A percentile compares a stretch with the other conserved stretches of the same genome.
Conservation (phyloP, 2,888 invertebrate genomes). For the Nowickia ferox region DNA sequence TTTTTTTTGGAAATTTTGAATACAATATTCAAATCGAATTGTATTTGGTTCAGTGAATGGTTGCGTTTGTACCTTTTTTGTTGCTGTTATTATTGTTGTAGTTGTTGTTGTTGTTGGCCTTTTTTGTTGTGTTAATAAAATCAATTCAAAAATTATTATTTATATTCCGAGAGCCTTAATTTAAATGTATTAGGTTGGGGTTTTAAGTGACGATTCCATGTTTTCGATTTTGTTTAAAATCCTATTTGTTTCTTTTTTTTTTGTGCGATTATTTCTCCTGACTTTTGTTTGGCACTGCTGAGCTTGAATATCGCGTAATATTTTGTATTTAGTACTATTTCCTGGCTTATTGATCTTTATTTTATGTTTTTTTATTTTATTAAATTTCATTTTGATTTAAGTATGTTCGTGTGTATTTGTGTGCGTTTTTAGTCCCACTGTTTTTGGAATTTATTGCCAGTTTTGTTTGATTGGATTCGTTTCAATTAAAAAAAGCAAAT, state of each 20-base stretch:
- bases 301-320: constrained; percentile 43
- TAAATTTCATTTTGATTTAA: constrained; percentile 44
- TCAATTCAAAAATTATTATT: constrained; percentile 70
- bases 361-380: constrained; percentile 12
- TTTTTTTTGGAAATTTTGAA: constrained; percentile 26
- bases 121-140: constrained; percentile 67
- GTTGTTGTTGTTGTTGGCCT: constrained; percentile 14
- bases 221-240: constrained; percentile 63
- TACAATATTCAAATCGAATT: constrained; percentile 68
- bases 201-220: constrained; percentile 71
- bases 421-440: constrained; percentile 73
- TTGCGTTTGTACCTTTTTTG: constrained; percentile 12
- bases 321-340: constrained; percentile 61
- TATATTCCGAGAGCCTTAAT: constrained; percentile 67
- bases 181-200: constrained; percentile 68
- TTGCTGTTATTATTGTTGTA: constrained; percentile 8
- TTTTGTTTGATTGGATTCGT: constrained; percentile 70
- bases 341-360: constrained; percentile 17
- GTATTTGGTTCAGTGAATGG: constrained; percentile 65
- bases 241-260: not conserved
- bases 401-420: constrained; percentile 26
- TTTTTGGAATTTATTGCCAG: constrained; percentile 73
- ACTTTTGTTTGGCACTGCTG: constrained; percentile 46
- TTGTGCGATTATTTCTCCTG: not conserved
- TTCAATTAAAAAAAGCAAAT: constrained; percentile 25